Percentiles rank a stretch among this genome's conserved stretches.
Conservation (phyloP, 2,888 invertebrate genomes). For the Saturnia pavonia region DNA sequence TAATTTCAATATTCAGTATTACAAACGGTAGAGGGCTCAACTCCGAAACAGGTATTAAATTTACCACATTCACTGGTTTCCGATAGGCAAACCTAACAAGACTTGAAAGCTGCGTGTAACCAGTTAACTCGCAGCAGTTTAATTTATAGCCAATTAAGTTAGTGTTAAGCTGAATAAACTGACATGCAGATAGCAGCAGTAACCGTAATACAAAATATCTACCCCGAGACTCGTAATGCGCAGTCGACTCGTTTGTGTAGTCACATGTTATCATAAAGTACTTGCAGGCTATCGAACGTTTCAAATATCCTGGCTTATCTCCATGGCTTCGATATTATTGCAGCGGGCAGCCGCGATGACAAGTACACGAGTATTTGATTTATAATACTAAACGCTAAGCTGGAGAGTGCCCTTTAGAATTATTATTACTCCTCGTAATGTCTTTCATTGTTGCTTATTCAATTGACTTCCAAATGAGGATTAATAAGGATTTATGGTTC, state of each 20-base stretch:
- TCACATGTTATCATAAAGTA: slow-evolving; percentile 43
- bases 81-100: slow-evolving; percentile 57
- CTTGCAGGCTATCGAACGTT: slow-evolving; percentile 47
- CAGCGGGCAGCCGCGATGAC: slow-evolving; percentile 55
- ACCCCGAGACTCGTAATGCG: slow-evolving; percentile 37
- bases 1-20: slow-evolving; percentile 36
- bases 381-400: slow-evolving; percentile 58
- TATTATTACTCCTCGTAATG: slow-evolving; percentile 55
- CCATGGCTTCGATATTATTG: slow-evolving; percentile 55
- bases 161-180: slow-evolving; percentile 76
- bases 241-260: slow-evolving; percentile 51
- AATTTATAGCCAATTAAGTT: slow-evolving; percentile 80
- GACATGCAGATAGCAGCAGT: slow-evolving; percentile 69
- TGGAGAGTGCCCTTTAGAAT: slow-evolving; percentile 55
- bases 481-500: slow-evolving; percentile 68
- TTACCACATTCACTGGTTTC: slow-evolving; percentile 45
- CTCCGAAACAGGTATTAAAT: slow-evolving; percentile 39
- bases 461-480: slow-evolving; percentile 68
- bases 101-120: slow-evolving; percentile 61
- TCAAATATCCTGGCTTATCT: slow-evolving; percentile 58
- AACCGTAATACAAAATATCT: slow-evolving; percentile 60
- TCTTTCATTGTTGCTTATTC: slow-evolving; percentile 66
- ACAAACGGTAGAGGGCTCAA: slow-evolving; percentile 38
- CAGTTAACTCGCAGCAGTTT: slow-evolving; percentile 65
- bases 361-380: slow-evolving; percentile 70